Percentiles rank a stretch among this genome's conserved stretches.
Conservation (phyloP, 2,113 vertebrate species). For the Marmota flaviventris region DNA sequence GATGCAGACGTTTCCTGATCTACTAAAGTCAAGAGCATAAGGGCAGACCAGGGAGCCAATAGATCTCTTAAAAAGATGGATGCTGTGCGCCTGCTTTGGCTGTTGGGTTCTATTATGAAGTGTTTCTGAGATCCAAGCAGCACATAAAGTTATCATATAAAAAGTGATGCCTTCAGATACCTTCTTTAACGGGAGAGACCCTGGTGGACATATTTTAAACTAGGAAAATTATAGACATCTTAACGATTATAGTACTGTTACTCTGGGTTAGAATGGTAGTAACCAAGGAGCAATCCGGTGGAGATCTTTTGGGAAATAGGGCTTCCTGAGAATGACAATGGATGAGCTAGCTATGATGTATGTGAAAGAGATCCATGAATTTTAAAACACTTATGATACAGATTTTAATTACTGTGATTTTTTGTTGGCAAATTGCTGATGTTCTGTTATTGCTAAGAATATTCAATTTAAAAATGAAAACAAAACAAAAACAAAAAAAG, state of each 20-base stretch:
- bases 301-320: constrained; percentile 5
- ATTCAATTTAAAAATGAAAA: constrained; percentile 5
- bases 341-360: neutral
- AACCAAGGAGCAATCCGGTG: neutral
- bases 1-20: neutral
- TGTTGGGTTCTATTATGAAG: neutral
- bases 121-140: neutral
- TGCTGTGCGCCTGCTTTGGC: neutral
- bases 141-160: constrained; percentile 17
- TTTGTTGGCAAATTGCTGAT: constrained; percentile 26
- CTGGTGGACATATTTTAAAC: neutral
- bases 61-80: neutral
- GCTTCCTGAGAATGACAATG: constrained; percentile 5
- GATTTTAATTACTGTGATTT: constrained; percentile 49
- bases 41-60: neutral
- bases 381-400: constrained; percentile 27
- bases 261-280: neutral
- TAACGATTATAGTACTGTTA: constrained; percentile 16
- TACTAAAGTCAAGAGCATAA: neutral
- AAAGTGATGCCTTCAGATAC: neutral
- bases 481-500: neutral
- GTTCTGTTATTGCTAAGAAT: constrained; percentile 54
- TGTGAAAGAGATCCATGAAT: constrained; percentile 27
- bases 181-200: neutral
- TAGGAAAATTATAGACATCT: constrained; percentile 30